Conservation (phyloP, 2,888 invertebrate species). For the Drosophila ezoana region DNA sequence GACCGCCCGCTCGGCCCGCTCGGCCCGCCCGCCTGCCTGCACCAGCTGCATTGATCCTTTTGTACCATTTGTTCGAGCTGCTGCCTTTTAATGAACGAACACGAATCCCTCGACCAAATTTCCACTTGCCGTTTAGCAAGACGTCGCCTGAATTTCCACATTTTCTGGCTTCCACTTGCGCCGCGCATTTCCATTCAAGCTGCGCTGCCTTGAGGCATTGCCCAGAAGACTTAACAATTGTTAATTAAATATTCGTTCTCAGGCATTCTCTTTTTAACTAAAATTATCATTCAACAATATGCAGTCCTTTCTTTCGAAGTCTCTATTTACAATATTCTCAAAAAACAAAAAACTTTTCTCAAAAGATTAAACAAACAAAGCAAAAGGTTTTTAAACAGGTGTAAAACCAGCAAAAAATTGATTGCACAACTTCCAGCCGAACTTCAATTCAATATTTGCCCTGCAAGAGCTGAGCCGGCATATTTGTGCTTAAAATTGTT, state of each 20-base stretch:
- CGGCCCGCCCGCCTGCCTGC: conserved; percentile 14
- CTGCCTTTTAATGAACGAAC: conserved; percentile 58
- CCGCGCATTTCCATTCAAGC: conserved; percentile 31
- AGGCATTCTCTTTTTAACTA: neutral
- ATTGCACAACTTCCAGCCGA: too few species aligned
- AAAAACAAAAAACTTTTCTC: too few species aligned
- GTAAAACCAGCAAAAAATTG: too few species aligned
- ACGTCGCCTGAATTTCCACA: conserved; percentile 25
- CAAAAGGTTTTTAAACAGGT: too few species aligned
- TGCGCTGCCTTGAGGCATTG: neutral
- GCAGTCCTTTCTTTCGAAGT: too few species aligned
- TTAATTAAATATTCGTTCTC: conserved; percentile 11
- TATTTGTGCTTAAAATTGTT: too few species aligned
- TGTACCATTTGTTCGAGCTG: conserved; percentile 23
- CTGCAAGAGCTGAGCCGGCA: too few species aligned
- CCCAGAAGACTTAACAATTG: neutral
- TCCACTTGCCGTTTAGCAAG: conserved; percentile 44
- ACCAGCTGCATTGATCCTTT: conserved; percentile 61
- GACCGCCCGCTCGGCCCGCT: conserved; percentile 24
- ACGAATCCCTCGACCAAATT: conserved; percentile 25
- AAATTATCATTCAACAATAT: neutral
- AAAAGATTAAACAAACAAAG: too few species aligned
- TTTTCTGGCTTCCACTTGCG: conserved; percentile 11
- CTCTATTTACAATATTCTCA: too few species aligned
- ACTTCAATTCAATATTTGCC: too few species aligned